Percentiles rank a stretch among this genome's conserved stretches.
phyloP scores from a whole-genome alignment of 2,888 invertebrate species.

The Nomada ruficornis region DNA sequence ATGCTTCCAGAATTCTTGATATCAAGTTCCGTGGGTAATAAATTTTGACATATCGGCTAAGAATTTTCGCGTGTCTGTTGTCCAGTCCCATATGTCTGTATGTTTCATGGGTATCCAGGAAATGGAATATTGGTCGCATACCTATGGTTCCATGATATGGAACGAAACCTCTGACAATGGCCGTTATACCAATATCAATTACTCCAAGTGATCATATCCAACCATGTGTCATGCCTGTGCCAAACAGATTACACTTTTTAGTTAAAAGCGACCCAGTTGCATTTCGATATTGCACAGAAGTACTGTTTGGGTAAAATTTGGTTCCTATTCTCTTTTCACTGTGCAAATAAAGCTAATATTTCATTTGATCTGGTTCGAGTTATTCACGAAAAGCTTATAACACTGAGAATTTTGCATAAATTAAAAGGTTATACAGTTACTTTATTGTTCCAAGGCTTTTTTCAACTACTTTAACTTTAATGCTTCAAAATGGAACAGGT shows the following conservation, averaged over 20 bases:
- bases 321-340: too few relatives aligned
- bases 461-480: background rate
- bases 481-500: too few relatives aligned
- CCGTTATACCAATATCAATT: conserved; percentile 80
- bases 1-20: conserved; percentile 60
- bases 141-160: conserved; percentile 58
- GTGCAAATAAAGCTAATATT: too few relatives aligned
- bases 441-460: background rate
- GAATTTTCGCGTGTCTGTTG: conserved; percentile 25
- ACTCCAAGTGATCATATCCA: conserved; percentile 72
- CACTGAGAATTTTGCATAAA: too few relatives aligned
- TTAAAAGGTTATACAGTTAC: too few relatives aligned
- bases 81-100: background rate
- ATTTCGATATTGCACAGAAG: background rate
- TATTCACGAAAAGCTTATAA: too few relatives aligned
- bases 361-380: too few relatives aligned
- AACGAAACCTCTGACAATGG: conserved; percentile 64
- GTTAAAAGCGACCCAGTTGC: conserved; percentile 9
- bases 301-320: too few relatives aligned
- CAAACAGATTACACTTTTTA: conserved; percentile 15
- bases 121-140: conserved; percentile 75
- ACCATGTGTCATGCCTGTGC: conserved; percentile 73
- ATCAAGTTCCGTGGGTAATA: conserved; percentile 72
- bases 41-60: conserved; percentile 62
- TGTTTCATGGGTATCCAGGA: conserved; percentile 40